Evolutionary conservation across 2,888 invertebrate species (phyloP).

Genomic region (Mimachlamys varia): DNA sequence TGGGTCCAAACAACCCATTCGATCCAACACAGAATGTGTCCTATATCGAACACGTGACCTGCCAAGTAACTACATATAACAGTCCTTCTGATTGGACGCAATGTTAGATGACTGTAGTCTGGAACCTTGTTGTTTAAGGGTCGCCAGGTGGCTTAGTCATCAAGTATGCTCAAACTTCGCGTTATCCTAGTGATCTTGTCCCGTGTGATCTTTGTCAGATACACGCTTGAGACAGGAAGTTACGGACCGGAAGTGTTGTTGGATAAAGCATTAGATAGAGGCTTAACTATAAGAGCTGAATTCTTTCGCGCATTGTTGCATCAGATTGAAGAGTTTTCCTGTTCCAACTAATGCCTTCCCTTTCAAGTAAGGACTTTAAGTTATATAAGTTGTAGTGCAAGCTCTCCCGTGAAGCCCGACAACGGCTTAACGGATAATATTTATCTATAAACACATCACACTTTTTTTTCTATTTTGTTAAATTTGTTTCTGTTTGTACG

Average conservation of each 20-base stretch:
- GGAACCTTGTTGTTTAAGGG: neutral
- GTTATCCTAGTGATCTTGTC: neutral
- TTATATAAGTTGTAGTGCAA: neutral
- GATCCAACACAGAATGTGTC: too few relatives aligned
- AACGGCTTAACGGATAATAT: neutral
- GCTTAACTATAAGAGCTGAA: neutral
- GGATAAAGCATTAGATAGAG: neutral
- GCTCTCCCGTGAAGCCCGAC: neutral
- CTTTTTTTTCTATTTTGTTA: neutral
- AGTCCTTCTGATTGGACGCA: too few relatives aligned
- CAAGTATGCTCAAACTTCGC: neutral
- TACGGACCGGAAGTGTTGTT: neutral
- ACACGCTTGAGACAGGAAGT: slow-evolving; percentile 10
- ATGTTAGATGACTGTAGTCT: neutral
- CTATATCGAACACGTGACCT: too few relatives aligned
- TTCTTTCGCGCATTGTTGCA: neutral
- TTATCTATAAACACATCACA: neutral
- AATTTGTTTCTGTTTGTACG: neutral
- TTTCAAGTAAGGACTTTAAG: neutral
- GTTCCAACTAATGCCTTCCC: slow-evolving; percentile 1
- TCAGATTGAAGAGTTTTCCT: neutral
- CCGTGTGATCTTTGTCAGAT: neutral
- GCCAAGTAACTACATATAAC: too few relatives aligned
- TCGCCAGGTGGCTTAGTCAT: neutral
- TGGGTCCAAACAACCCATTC: too few relatives aligned